Base-by-base conservation (phyloP, 2,888 invertebrate species). In the Phortica magna region DNA sequence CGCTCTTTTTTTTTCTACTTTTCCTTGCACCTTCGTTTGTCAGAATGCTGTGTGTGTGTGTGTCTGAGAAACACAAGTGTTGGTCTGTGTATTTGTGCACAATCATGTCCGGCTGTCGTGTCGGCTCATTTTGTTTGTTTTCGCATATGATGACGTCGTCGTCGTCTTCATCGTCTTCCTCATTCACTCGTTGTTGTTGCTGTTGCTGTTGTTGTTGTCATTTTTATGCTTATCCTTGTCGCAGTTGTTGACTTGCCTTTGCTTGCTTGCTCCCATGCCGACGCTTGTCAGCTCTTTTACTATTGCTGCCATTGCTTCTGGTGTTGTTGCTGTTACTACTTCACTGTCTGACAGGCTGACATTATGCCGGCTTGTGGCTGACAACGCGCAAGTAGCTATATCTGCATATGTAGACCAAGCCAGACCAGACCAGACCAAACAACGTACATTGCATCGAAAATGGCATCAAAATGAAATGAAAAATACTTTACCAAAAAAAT, bases 201-300 rank as follows among this genome's bases (percentile, higher is more conserved):
- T 14, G 48, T 57, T 17, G 57, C 5, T 17, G 59, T 19, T 17
- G 59, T 19, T 59, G 19, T 10, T 59, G 59, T 14, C 48, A 48
- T 48, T 48, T 14, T 48, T 14, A 48, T 48, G 10, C 48, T 48
- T 48, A 48, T 48, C 10, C 61, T 61, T 19, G 22, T 17, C 10
- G 68, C 43, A 68, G 78, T 77, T 86, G 87, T 86, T 83, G 80
- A 81, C 88, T 84, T 81, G 84, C 71, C 77, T 74, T 86, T 83
- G 79, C 80, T 84, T 81, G 84, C 70, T 71, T 71, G 43, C 31
- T 71, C 70, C 70, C 70, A 19, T 71, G 70, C 70, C 39, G 70
- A 53, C 42, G 70, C 39, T 71, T 71, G 70, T 53, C 70, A 71
- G 70, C 31, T 48, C 48, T 71, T 70, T 71, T 71, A 71, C 70